Evolutionary conservation across 2,888 invertebrate species (phyloP).

Genomic region (Prostheceraeus crozeri): DNA sequence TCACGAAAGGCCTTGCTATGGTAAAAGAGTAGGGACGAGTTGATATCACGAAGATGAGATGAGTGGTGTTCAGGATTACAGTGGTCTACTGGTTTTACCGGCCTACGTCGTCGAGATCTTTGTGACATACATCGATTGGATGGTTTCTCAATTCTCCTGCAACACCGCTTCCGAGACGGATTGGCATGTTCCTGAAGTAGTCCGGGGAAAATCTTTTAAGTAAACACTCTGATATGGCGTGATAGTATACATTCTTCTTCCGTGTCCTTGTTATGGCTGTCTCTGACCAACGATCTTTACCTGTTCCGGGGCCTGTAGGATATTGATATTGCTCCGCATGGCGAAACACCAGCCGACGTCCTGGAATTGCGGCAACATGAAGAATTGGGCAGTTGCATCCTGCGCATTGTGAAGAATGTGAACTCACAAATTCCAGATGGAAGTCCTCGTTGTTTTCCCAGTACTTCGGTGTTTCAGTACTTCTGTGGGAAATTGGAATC

Average conservation of each 20-base stretch:
- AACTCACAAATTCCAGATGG: background rate
- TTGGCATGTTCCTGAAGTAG: background rate
- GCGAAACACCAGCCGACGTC: conserved; percentile 6
- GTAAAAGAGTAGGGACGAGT: too few species aligned
- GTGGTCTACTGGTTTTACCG: too few species aligned
- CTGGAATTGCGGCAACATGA: background rate
- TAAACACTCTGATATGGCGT: background rate
- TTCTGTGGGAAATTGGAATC: too few species aligned
- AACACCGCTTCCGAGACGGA: conserved; percentile 8
- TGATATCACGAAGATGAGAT: too few species aligned
- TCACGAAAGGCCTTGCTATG: too few species aligned
- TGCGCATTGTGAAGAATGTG: background rate
- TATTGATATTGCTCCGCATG: conserved; percentile 2
- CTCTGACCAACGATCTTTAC: conserved; percentile 11
- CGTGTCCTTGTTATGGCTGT: background rate
- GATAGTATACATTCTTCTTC: conserved; percentile 1
- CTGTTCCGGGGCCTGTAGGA: conserved; percentile 4
- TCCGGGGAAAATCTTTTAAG: background rate
- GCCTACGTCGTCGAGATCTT: too few species aligned
- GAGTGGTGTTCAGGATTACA: too few species aligned
- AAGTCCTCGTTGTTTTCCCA: conserved; percentile 9
- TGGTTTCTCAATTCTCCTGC: background rate
- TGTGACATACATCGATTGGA: conserved; percentile 5
- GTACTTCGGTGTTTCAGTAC: too few species aligned
- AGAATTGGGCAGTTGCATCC: background rate